phyloP scores from a whole-genome alignment of 2,113 vertebrate genomes.

The Grammomys dolichurus region DNA sequence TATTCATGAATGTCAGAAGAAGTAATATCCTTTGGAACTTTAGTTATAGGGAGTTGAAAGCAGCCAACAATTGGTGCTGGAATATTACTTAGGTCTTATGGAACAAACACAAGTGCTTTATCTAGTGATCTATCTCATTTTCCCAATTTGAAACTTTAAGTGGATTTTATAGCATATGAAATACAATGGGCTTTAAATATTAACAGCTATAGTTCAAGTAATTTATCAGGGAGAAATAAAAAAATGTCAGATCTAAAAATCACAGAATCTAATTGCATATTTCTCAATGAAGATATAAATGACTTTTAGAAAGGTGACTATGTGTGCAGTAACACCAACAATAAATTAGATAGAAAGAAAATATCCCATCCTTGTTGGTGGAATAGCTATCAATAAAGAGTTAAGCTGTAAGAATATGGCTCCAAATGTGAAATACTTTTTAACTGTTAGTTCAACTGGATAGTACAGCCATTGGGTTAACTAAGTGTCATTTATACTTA shows the following conservation, averaged over 20 bases:
- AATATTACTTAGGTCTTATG: background rate
- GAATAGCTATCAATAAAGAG: background rate
- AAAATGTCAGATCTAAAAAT: background rate
- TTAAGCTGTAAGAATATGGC: background rate
- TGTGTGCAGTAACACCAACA: background rate
- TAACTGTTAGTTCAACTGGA: background rate
- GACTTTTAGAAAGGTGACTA: background rate
- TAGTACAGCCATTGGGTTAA: background rate
- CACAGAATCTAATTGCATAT: background rate
- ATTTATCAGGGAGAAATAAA: background rate
- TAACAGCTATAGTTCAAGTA: background rate
- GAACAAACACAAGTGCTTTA: background rate
- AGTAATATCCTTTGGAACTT: background rate
- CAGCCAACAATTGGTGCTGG: background rate
- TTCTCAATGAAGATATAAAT: background rate
- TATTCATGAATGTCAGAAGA: background rate
- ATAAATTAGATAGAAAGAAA: background rate
- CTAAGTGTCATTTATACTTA: background rate
- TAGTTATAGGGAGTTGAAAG: background rate
- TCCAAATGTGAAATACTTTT: background rate
- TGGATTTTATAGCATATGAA: background rate
- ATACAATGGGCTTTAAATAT: background rate
- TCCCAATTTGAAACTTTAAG: background rate
- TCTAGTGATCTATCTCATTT: background rate
- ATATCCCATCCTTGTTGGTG: background rate